These are phyloP conservation scores for Venturia canescens DNA, from an alignment of 1,140 invertebrate species.

Conservation along the genomic window DNA sequence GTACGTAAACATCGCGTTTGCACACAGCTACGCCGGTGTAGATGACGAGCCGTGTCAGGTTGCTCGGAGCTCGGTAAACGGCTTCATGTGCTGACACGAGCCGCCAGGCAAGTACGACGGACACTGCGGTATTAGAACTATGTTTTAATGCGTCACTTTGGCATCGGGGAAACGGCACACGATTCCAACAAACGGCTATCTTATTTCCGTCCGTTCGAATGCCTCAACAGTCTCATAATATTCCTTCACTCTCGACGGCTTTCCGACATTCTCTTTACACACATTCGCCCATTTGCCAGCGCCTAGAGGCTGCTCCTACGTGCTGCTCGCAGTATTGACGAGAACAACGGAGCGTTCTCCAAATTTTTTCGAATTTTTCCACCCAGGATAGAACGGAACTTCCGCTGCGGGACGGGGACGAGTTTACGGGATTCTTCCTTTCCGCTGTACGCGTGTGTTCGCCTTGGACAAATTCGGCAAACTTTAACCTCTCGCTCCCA, in stretches of 20 bases:
- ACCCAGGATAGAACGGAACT: too few relatives aligned
- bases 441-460: too few relatives aligned
- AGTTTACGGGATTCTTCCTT: too few relatives aligned
- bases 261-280: background rate
- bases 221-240: background rate
- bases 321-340: too few relatives aligned
- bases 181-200: background rate
- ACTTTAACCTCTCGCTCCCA: too few relatives aligned
- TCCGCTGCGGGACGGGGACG: too few relatives aligned
- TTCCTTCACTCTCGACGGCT: background rate
- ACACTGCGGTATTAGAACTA: slow-evolving; percentile 26
- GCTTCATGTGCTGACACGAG: background rate
- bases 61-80: background rate
- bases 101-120: background rate
- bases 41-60: background rate
- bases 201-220: background rate
- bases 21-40: background rate
- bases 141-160: slow-evolving; percentile 27
- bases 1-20: background rate
- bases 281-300: too few relatives aligned
- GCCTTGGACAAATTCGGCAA: too few relatives aligned
- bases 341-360: too few relatives aligned
- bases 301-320: too few relatives aligned
- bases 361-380: too few relatives aligned
- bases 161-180: background rate